Percentiles rank a stretch among this genome's conserved stretches.
Conservation (phyloP, 2,113 vertebrate species). For the Onychostoma macrolepis region DNA sequence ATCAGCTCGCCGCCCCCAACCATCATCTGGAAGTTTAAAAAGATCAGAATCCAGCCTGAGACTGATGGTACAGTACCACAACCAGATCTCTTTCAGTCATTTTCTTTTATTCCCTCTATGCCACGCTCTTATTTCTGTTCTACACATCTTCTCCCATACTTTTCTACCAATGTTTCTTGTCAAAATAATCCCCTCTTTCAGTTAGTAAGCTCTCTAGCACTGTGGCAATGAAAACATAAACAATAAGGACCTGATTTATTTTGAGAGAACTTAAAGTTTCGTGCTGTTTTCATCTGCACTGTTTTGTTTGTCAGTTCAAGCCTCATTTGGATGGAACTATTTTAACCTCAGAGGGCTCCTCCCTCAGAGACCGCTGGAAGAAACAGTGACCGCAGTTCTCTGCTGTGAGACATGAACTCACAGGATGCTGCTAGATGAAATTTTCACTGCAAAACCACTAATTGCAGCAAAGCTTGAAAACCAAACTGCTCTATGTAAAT, state of each 20-base stretch:
- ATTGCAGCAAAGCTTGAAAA: slow-evolving; percentile 66
- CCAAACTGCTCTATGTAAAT: slow-evolving; percentile 63
- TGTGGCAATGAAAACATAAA: slow-evolving; percentile 25
- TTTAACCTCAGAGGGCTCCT: slow-evolving; percentile 69
- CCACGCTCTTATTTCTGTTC: background rate
- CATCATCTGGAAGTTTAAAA: slow-evolving; percentile 92
- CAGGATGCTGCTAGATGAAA: slow-evolving; percentile 66
- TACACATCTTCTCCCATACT: background rate
- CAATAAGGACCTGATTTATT: slow-evolving; percentile 37
- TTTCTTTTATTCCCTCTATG: background rate
- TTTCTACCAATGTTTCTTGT: slow-evolving; percentile 6
- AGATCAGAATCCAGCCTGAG: slow-evolving; percentile 81
- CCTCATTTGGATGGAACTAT: slow-evolving; percentile 60
- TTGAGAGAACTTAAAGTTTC: slow-evolving; percentile 16
- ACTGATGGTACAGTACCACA: slow-evolving; percentile 87
- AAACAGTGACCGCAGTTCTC: slow-evolving; percentile 63
- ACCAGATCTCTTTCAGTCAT: slow-evolving; percentile 29
- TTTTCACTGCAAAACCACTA: slow-evolving; percentile 72
- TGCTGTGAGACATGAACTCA: slow-evolving; percentile 62
- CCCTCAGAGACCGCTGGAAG: slow-evolving; percentile 60
- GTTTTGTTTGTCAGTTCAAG: slow-evolving; percentile 51
- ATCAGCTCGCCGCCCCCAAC: slow-evolving; percentile 89
- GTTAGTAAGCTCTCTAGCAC: background rate
- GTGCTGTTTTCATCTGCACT: slow-evolving; percentile 27
- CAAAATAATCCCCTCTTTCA: background rate